Evolutionary conservation across 2,888 invertebrate genomes (phyloP).

Genomic region (Rhorus exstirpatorius): DNA sequence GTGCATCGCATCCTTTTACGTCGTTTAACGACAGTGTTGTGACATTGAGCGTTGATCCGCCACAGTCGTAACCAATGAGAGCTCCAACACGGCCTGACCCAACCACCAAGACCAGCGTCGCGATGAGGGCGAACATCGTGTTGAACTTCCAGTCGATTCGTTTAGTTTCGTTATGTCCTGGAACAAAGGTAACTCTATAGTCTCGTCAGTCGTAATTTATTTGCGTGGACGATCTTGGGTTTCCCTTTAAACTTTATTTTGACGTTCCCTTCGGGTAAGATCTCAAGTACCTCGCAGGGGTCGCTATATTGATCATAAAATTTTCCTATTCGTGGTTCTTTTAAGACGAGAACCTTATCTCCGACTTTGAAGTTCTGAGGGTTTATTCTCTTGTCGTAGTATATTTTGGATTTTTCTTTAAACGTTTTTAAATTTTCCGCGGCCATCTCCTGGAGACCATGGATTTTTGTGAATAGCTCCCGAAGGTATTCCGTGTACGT

Average conservation of each 20-base stretch:
- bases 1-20: constrained; percentile 14
- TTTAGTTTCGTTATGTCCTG: not conserved
- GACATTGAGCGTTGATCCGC: constrained; percentile 44
- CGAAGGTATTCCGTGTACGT: too few species aligned
- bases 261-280: constrained; percentile 24
- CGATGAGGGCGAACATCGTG: not conserved
- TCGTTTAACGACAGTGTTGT: constrained; percentile 48
- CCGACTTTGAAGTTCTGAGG: constrained; percentile 30
- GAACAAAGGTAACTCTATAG: not conserved
- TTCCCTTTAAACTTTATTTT: constrained; percentile 36
- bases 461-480: too few species aligned
- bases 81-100: not conserved
- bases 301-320: constrained; percentile 44
- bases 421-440: too few species aligned
- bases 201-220: constrained; percentile 23
- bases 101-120: not conserved
- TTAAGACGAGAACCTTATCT: constrained; percentile 45
- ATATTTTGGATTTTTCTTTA: too few species aligned
- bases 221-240: constrained; percentile 27
- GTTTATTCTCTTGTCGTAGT: too few species aligned
- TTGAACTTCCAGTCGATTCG: not conserved
- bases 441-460: too few species aligned
- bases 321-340: constrained; percentile 50
- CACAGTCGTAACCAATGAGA: constrained; percentile 52
- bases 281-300: constrained; percentile 37